phyloP scores from a whole-genome alignment of 2,888 invertebrate genomes.

The Drosophila neotestacea region DNA sequence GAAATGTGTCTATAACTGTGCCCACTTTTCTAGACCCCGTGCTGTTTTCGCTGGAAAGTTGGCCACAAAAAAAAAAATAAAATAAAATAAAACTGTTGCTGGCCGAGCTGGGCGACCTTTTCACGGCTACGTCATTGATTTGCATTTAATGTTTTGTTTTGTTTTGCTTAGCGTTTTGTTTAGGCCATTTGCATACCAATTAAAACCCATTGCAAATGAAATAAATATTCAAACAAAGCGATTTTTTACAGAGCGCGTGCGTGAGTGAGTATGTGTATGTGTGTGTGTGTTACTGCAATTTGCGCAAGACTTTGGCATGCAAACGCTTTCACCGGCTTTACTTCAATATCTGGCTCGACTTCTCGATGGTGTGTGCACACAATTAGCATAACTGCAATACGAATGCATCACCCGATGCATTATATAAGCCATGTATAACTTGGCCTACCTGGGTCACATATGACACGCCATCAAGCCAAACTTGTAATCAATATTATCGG shows the following conservation, averaged over 20 bases:
- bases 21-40: conserved; percentile 29
- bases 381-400: conserved; percentile 52
- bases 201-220: conserved; percentile 50
- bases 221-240: conserved; percentile 42
- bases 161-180: conserved; percentile 27
- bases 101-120: not conserved
- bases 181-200: conserved; percentile 70
- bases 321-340: conserved; percentile 60
- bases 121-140: conserved; percentile 30
- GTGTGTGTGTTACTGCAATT: conserved; percentile 47
- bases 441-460: conserved; percentile 21
- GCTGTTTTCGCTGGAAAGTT: conserved; percentile 2
- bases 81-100: not conserved
- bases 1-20: conserved; percentile 6
- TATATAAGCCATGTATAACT: conserved; percentile 22
- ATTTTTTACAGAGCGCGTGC: conserved; percentile 1
- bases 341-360: conserved; percentile 21
- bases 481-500: conserved; percentile 26
- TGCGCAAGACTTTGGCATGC: conserved; percentile 58
- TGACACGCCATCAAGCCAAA: conserved; percentile 23
- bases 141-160: conserved; percentile 17
- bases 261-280: conserved; percentile 1
- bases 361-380: conserved; percentile 36
- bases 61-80: not conserved
- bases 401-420: conserved; percentile 21